These are phyloP conservation scores for Eudyptes chrysolophus DNA, from an alignment of 2,113 vertebrate species.

Conservation along the genomic window DNA sequence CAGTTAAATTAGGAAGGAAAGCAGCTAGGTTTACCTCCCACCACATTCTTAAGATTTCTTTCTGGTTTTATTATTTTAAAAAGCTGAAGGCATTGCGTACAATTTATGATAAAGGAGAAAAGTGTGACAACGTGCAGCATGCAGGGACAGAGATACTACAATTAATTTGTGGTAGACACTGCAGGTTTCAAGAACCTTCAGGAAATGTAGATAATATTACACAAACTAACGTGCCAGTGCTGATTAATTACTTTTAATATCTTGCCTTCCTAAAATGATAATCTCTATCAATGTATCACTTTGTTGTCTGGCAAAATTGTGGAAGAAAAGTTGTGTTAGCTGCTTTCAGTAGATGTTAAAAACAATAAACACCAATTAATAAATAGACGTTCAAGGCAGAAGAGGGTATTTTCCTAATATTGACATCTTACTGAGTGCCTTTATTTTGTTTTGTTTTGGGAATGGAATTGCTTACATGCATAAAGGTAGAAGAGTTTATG, in stretches of 20 bases:
- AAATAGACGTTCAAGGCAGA: not conserved
- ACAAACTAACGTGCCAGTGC: not conserved
- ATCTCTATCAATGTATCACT: not conserved
- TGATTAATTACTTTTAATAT: not conserved
- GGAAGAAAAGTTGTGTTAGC: not conserved
- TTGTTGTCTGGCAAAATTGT: not conserved
- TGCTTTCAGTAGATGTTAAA: not conserved
- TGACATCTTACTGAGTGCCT: not conserved
- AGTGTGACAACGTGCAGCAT: not conserved
- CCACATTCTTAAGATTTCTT: not conserved
- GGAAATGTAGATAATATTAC: not conserved
- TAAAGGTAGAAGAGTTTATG: not conserved
- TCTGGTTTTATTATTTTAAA: not conserved
- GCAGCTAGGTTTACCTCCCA: not conserved
- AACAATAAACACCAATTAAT: not conserved
- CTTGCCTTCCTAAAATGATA: not conserved
- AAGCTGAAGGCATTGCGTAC: not conserved
- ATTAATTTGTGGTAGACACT: not conserved
- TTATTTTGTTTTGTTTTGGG: not conserved
- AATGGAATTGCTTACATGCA: not conserved
- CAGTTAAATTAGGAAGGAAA: not conserved
- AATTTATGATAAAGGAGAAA: not conserved
- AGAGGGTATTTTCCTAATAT: not conserved
- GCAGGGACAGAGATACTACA: not conserved
- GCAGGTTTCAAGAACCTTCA: not conserved